phyloP scores from a whole-genome alignment of 2,113 vertebrate species.

The Phaetusa simplex region DNA sequence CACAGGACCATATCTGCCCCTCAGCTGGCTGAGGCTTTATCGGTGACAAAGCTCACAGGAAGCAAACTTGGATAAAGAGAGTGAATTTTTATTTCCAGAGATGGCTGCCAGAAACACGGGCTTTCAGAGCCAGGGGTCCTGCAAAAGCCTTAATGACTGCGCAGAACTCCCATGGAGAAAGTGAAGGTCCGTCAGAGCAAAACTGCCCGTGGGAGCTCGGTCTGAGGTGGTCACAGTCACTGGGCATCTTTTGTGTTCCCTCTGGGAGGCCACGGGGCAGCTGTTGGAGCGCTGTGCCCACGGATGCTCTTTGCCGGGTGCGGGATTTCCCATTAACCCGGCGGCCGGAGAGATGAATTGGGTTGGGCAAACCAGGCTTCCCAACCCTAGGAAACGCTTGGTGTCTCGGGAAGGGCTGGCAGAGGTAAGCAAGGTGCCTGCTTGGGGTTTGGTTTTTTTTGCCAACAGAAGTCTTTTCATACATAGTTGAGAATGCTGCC shows the following conservation, averaged over 20 bases:
- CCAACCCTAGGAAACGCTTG: neutral
- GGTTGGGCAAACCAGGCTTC: neutral
- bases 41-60: neutral
- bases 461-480: neutral
- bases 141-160: neutral
- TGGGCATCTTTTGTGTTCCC: neutral
- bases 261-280: neutral
- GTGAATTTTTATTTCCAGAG: neutral
- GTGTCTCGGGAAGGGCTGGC: neutral
- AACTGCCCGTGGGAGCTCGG: neutral
- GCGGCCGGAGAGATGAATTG: neutral
- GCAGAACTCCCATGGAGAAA: neutral
- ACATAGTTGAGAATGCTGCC: neutral
- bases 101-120: neutral
- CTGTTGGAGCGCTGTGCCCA: fast-evolving
- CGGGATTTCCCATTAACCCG: neutral
- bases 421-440: neutral
- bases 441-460: neutral
- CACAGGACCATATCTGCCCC: neutral
- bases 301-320: neutral
- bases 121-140: neutral
- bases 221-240: neutral
- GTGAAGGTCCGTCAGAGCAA: neutral
- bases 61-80: neutral
- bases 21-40: neutral